These are phyloP conservation scores for Gymnobelideus leadbeateri DNA, from an alignment of 2,113 vertebrate genomes.

Conservation along the genomic window DNA sequence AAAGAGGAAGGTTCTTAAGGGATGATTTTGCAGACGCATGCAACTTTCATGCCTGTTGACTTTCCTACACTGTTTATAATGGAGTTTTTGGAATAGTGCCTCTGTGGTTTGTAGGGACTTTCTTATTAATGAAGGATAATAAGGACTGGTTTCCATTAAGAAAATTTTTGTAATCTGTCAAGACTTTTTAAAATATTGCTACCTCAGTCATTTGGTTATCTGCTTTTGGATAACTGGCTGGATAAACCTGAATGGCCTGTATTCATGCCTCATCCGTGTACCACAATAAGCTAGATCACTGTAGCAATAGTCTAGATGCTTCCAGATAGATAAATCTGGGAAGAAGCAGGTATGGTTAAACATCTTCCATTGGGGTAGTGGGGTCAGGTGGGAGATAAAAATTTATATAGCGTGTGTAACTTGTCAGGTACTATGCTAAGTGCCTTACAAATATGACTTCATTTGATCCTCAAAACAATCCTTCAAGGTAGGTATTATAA, in stretches of 20 bases:
- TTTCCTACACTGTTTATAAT: conserved; percentile 65
- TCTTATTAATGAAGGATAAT: conserved; percentile 71
- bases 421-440: too few species aligned
- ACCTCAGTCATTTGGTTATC: conserved; percentile 43
- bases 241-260: conserved; percentile 53
- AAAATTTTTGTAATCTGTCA: conserved; percentile 66
- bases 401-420: too few species aligned
- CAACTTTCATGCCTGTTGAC: conserved; percentile 62
- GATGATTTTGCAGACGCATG: conserved; percentile 62
- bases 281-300: neutral
- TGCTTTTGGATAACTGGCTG: conserved; percentile 63
- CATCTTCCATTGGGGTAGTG: neutral
- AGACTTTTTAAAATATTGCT: conserved; percentile 72
- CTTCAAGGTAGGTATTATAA: too few species aligned
- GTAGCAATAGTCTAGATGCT: neutral
- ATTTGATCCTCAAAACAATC: too few species aligned
- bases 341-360: neutral
- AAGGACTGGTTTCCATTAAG: conserved; percentile 77
- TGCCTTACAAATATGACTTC: too few species aligned
- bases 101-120: conserved; percentile 70
- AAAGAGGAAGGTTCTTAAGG: neutral
- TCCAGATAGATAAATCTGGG: neutral
- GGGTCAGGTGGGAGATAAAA: too few species aligned
- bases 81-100: conserved; percentile 68
- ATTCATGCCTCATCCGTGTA: conserved; percentile 15